Evolutionary conservation across 2,113 vertebrate genomes (phyloP).

Genomic region (Cyprinus carpio): DNA sequence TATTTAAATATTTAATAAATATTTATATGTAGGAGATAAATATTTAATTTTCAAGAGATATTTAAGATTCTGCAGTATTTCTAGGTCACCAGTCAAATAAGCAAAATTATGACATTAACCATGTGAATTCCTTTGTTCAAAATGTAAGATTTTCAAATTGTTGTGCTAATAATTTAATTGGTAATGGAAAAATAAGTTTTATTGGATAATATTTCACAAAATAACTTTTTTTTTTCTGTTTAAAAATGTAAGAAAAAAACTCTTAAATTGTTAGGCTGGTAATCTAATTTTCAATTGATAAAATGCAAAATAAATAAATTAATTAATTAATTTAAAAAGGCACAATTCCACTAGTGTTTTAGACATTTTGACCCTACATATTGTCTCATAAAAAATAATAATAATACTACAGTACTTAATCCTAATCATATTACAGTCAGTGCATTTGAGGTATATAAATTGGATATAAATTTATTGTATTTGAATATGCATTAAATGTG

Average conservation of each 20-base stretch:
- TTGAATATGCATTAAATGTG: no score
- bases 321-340: no score
- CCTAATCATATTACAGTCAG: neutral
- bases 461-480: no score
- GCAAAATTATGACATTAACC: neutral
- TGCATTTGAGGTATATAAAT: neutral
- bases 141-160: neutral
- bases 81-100: conserved; percentile 11
- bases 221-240: no score
- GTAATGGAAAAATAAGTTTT: neutral
- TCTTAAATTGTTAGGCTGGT: neutral
- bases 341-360: neutral
- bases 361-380: neutral
- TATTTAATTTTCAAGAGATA: conserved; percentile 16
- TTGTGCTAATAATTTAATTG: neutral
- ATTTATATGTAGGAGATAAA: conserved; percentile 30
- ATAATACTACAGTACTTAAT: no score
- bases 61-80: neutral
- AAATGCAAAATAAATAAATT: no score
- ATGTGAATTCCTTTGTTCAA: neutral
- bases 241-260: neutral
- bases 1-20: conserved; percentile 28
- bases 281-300: no score
- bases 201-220: neutral
- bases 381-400: neutral